Conservation (phyloP, 2,113 vertebrate genomes). For the Trematocara nigrifrons region DNA sequence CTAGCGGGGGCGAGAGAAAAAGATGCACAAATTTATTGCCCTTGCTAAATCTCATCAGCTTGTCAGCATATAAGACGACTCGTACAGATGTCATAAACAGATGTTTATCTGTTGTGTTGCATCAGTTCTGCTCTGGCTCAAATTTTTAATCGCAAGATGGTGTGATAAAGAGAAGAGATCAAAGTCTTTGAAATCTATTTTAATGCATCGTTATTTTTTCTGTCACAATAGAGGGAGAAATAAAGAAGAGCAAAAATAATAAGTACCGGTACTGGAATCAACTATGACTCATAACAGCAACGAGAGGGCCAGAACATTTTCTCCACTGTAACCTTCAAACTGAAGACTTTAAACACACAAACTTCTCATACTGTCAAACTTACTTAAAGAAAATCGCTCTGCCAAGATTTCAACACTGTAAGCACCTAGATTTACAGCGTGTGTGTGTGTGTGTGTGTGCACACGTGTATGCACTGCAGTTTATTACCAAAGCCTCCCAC, state of each 20-base stretch:
- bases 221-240: background rate
- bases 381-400: background rate
- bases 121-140: background rate
- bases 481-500: conserved; percentile 15
- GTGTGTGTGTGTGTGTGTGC: background rate
- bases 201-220: accelerated
- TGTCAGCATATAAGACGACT: background rate
- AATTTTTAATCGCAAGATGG: accelerated
- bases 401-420: background rate
- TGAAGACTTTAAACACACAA: background rate
- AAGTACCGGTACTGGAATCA: background rate
- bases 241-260: background rate
- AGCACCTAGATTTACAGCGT: background rate
- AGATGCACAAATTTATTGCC: background rate
- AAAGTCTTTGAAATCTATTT: background rate
- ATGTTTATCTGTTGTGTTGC: background rate
- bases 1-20: background rate
- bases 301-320: accelerated
- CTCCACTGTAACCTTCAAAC: background rate
- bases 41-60: background rate
- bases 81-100: background rate
- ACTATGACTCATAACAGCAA: accelerated
- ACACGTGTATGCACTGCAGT: background rate
- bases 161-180: background rate
- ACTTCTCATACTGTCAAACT: background rate